Evolutionary conservation across 2,888 invertebrate species (phyloP).

Genomic region (Xanthorhoe designata): DNA sequence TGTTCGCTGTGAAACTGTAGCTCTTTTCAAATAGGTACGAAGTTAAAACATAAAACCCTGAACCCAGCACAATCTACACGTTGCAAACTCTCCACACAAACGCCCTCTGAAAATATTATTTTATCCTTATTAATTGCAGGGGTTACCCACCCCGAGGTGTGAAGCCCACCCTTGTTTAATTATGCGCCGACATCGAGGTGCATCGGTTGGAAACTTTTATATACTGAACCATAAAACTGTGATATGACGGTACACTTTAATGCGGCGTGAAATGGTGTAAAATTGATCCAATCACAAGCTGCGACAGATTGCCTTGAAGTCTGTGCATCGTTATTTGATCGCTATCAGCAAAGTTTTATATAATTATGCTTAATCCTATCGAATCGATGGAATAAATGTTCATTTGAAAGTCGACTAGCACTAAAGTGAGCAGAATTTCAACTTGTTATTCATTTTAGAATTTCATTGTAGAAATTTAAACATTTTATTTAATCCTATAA

Average conservation of each 20-base stretch:
- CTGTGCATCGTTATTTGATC: neutral
- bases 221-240: constrained; percentile 31
- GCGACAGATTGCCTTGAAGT: neutral
- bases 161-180: constrained; percentile 59
- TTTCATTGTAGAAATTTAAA: too few species aligned
- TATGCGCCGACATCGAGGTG: constrained; percentile 65
- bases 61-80: constrained; percentile 21
- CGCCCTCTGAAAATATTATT: constrained; percentile 23
- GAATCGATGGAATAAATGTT: neutral
- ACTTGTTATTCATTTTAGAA: too few species aligned
- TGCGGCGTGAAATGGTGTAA: constrained; percentile 1
- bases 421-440: too few species aligned
- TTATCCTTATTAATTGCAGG: constrained; percentile 43
- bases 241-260: constrained; percentile 1
- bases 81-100: constrained; percentile 23
- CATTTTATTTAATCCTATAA: too few species aligned
- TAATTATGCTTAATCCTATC: neutral
- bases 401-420: neutral
- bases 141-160: constrained; percentile 38
- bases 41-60: constrained; percentile 1
- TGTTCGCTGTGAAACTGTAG: neutral
- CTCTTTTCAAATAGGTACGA: neutral
- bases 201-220: constrained; percentile 63
- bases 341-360: neutral
- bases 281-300: neutral